Conservation (phyloP, 2,797 vertebrate genomes). For the Sitta carolinensis region DNA sequence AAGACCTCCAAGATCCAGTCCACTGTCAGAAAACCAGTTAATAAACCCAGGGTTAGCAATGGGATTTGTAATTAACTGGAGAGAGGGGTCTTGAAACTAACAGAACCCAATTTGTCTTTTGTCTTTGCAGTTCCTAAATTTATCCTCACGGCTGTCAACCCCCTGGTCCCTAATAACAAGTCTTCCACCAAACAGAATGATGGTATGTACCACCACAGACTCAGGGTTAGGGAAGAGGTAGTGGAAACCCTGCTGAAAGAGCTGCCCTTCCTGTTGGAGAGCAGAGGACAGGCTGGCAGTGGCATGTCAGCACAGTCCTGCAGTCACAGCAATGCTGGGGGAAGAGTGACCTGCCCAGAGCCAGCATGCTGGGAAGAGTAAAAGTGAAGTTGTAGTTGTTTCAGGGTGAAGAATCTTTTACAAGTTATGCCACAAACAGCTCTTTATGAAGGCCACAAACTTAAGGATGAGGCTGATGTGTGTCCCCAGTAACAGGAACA, state of each 20-base stretch:
- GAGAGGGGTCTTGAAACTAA: neutral
- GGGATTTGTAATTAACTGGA: neutral
- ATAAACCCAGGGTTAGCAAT: neutral
- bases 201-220: neutral
- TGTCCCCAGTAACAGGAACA: accelerated
- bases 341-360: neutral
- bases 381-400: neutral
- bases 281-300: neutral
- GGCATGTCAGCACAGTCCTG: neutral
- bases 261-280: neutral
- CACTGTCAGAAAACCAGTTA: neutral
- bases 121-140: slow-evolving; percentile 77
- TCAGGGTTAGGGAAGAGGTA: neutral
- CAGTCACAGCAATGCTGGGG: accelerated
- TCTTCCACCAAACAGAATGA: slow-evolving; percentile 66
- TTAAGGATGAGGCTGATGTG: accelerated
- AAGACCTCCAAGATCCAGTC: accelerated
- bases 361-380: neutral
- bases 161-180: slow-evolving; percentile 57
- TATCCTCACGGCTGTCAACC: slow-evolving; percentile 86
- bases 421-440: neutral
- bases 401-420: neutral
- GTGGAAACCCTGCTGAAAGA: neutral
- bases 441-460: neutral
- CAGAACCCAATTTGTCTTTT: slow-evolving; percentile 14